Percentiles rank a stretch among this genome's conserved stretches.
phyloP scores from a whole-genome alignment of 2,888 invertebrate genomes.

The Sylvicola fuscatus region DNA sequence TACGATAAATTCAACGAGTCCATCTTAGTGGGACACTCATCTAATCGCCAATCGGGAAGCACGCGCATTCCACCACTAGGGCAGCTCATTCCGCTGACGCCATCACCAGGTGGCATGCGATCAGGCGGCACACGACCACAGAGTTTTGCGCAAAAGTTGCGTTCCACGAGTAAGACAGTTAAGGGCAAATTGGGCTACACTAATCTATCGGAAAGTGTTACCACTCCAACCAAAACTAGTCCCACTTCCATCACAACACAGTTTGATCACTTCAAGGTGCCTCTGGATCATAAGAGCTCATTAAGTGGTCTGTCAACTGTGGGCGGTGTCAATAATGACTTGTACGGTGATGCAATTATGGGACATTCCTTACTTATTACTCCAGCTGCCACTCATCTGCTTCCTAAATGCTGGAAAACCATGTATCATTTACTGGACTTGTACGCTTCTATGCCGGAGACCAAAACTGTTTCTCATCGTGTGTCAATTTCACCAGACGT shows the following conservation, averaged over 20 bases:
- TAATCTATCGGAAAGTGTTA: conserved; percentile 55
- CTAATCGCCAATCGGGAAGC: conserved; percentile 7
- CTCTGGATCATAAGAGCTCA: conserved; percentile 21
- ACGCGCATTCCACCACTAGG: conserved; percentile 17
- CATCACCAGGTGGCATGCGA: conserved; percentile 14
- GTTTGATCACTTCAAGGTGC: conserved; percentile 16
- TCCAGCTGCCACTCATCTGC: conserved; percentile 1
- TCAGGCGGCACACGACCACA: conserved; percentile 40
- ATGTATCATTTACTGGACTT: conserved; percentile 79
- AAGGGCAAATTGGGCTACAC: conserved; percentile 60
- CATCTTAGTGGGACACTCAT: conserved; percentile 14
- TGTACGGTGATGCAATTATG: too few relatives aligned
- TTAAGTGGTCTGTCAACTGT: conserved; percentile 22
- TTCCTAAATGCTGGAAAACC: conserved; percentile 82
- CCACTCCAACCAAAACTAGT: conserved; percentile 38
- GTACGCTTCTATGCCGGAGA: conserved; percentile 88
- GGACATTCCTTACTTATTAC: background rate
- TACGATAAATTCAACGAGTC: conserved; percentile 25
- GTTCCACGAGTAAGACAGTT: conserved; percentile 68
- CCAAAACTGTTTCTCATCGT: conserved; percentile 71
- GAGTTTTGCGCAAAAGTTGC: conserved; percentile 70
- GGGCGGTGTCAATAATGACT: conserved; percentile 3
- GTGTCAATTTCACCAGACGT: conserved; percentile 50
- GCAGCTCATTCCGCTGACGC: conserved; percentile 22
- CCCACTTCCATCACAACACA: conserved; percentile 31